Base-by-base conservation (phyloP, 2,113 vertebrate genomes). In the Tyto alba region DNA sequence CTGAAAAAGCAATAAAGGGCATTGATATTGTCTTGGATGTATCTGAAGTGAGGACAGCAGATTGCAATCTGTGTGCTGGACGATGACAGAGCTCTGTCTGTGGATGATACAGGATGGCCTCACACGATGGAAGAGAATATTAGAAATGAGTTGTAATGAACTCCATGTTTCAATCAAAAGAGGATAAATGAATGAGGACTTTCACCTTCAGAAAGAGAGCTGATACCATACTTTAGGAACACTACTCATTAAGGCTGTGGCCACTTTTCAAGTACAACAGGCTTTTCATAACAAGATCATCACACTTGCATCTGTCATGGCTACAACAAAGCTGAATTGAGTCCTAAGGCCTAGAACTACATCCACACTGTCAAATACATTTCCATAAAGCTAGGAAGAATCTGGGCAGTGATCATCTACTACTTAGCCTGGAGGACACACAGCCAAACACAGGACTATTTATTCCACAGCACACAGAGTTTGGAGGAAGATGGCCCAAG, bases 1-100 rank as follows among this genome's bases (percentile, higher is more conserved):
- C 94, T 92, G 95, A 48, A 93, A 97, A 97, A 96, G 97, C 95
- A 97, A 97, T 97, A 97, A 97, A 81, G 88, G 80, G 57, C 89
- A 94, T 72, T 96, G 96, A 95, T 88, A 96, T 97, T 97, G 90
- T 96, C 95, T 88, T 91, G 96, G 86, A 67, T 93, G 89, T 77
- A 74, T 94, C 96, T 96, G 96, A 90, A 97, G 93, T 85, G 93
- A 96, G 95, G 90, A 95, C 88, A 96, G 89, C 88, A 97, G 97
- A 97, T 97, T 78, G 75, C 68, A 90, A 97, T 97, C 97, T 87
- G 85, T 15, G 72, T 47, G 79, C 82, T 52, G 93, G 88, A 69
- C 13, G 45, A 60, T 93, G 89, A 66, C 88, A 92, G 89, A 92
- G 95, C 88, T 75, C 89, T 91, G 71, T 40, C 80, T 92, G 43